A percentile compares a stretch with the other conserved stretches of the same genome.
These are phyloP conservation scores for Papilio glaucus DNA, from an alignment of 1,140 invertebrate species.

Conservation along the genomic window DNA sequence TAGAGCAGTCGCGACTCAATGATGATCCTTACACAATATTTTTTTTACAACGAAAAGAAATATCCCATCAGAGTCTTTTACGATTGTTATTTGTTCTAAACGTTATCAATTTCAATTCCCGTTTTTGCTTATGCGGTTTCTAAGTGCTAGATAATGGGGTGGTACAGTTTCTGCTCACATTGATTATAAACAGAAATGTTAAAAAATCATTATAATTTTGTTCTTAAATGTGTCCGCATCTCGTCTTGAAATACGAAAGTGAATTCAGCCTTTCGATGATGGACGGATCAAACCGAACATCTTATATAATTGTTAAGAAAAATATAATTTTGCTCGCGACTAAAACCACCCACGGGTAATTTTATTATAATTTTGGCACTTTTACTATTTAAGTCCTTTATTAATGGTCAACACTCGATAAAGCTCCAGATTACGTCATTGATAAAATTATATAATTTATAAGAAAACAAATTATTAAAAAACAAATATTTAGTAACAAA, in stretches of 20 bases:
- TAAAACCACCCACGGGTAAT: slow-evolving; percentile 7
- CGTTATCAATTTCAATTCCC: neutral
- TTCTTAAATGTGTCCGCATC: slow-evolving; percentile 10
- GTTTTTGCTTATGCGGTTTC: neutral
- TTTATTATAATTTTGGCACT: slow-evolving; percentile 32
- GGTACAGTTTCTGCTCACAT: neutral
- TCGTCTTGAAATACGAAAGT: slow-evolving; percentile 20
- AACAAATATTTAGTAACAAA: too few relatives aligned
- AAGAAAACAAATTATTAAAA: too few relatives aligned
- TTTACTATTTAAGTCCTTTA: slow-evolving; percentile 37
- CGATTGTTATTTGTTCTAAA: neutral
- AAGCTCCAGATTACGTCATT: slow-evolving; percentile 26
- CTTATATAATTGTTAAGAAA: slow-evolving; percentile 44
- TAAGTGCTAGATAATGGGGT: neutral
- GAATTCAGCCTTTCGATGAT: slow-evolving; percentile 56
- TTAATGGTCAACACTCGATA: slow-evolving; percentile 11
- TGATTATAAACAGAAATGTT: neutral
- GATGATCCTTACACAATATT: neutral
- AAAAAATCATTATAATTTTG: slow-evolving; percentile 39
- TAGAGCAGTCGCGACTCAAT: neutral
- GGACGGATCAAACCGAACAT: slow-evolving; percentile 64
- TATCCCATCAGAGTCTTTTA: neutral
- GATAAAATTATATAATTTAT: too few relatives aligned
- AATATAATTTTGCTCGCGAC: slow-evolving; percentile 31
- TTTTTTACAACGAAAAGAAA: neutral